Base-by-base conservation (phyloP, 2,797 vertebrate species). In the Selene dorsalis region DNA sequence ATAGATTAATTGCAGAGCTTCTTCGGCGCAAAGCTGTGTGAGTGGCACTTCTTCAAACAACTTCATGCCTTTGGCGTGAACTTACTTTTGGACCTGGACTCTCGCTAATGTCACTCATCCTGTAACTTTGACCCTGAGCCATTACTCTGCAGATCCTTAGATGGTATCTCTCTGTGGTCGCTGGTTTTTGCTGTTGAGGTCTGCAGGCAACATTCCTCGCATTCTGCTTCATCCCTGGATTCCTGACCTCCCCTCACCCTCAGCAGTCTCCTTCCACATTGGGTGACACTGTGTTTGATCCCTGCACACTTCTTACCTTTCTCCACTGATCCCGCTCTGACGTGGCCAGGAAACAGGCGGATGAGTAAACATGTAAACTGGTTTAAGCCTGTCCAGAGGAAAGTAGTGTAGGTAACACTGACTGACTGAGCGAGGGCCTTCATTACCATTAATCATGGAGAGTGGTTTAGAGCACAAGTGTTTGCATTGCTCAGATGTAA, bases 201-300 rank as follows among this genome's bases (percentile, higher is more conserved):
- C 89, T 89, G 47, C 69, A 85, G 86, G 88, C 77, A 81, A 85
- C 84, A 93, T 93, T 93, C 90, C 79, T 83, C 22, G 7, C 82
- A 88, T 93, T 91, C 88, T 89, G 86, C 85, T 80, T 76, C 55
- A 48, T 66, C 74, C 77, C 69, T 74, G 75, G 73, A 91, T 84
- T 90, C 83, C 73, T 92, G 84, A 88, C 87, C 87, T 85, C 63
- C 78, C 52, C 62, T 88, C 85, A 88, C 86, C 86, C 76, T 83
- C 12, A 0, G 61, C 69, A n/a, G 41, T 39, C 56, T 79, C 45
- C 72, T 62, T 81, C 67, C 72, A 74, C 13, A 72, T 73, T 16
- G 50, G 69, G 65, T 73, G 78, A 84, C 67, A 76, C 55, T 0
- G 3, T 59, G 70, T 79, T 84, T 76, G 79, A 87, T 82, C 80